phyloP scores from a whole-genome alignment of 2,113 vertebrate genomes.

The Neolamprologus ventralis region DNA sequence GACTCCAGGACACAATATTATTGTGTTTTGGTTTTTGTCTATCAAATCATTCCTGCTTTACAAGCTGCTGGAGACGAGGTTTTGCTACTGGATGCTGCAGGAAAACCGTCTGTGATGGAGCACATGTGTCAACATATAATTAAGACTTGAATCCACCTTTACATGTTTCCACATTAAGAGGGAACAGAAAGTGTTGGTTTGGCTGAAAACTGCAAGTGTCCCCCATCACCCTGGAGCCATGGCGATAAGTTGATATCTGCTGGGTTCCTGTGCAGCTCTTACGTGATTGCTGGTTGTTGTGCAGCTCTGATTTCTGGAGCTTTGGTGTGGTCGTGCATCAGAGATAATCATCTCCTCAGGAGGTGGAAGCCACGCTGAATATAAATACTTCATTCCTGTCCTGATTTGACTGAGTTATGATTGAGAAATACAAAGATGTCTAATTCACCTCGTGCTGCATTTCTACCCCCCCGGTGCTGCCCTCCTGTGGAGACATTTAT shows the following conservation, averaged over 20 bases:
- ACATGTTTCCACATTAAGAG: not conserved
- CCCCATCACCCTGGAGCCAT: not conserved
- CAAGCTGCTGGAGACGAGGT: not conserved
- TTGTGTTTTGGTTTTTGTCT: too few relatives aligned
- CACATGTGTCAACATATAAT: not conserved
- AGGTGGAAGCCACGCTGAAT: not conserved
- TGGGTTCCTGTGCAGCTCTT: not conserved
- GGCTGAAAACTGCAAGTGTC: not conserved
- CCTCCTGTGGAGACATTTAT: not conserved
- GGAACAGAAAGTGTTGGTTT: not conserved
- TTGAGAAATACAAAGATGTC: not conserved
- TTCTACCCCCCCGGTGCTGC: not conserved
- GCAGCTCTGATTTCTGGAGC: not conserved
- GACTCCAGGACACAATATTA: not conserved
- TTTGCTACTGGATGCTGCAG: not conserved
- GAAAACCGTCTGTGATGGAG: not conserved
- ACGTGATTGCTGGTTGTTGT: not conserved
- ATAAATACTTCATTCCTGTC: not conserved
- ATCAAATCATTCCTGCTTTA: not conserved
- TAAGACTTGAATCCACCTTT: not conserved
- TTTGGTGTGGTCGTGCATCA: not conserved
- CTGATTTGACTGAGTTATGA: not conserved
- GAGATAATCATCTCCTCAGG: not conserved
- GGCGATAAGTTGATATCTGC: rapidly evolving
- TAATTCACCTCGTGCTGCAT: not conserved